These are phyloP conservation scores for Helicoverpa assulta DNA, from an alignment of 2,888 invertebrate genomes.

Conservation along the genomic window DNA sequence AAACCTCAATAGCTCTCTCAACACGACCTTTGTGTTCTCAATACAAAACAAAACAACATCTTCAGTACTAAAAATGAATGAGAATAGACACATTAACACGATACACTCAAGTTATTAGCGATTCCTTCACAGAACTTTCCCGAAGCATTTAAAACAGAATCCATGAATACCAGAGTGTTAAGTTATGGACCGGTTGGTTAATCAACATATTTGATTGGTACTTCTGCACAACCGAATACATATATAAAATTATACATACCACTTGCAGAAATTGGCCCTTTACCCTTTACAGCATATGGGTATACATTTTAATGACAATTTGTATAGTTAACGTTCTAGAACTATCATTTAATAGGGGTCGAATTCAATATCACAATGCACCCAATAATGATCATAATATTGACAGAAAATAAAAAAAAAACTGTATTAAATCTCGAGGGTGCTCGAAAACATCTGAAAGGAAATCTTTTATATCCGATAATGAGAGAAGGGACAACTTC, in stretches of 20 bases:
- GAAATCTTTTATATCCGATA: slow-evolving; percentile 10
- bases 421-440: slow-evolving; percentile 7
- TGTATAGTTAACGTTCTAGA: too few relatives aligned
- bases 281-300: too few relatives aligned
- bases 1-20: too few relatives aligned
- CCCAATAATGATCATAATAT: background rate
- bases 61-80: background rate
- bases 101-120: slow-evolving; percentile 21
- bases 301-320: too few relatives aligned
- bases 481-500: slow-evolving; percentile 14
- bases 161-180: slow-evolving; percentile 35
- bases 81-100: slow-evolving; percentile 13
- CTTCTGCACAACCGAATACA: slow-evolving; percentile 5
- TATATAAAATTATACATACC: background rate
- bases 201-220: slow-evolving; percentile 40
- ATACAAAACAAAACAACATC: background rate
- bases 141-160: slow-evolving; percentile 31
- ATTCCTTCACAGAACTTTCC: slow-evolving; percentile 21
- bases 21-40: background rate
- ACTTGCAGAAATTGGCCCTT: slow-evolving; percentile 5
- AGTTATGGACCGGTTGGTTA: slow-evolving; percentile 3
- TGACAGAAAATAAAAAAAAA: background rate
- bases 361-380: too few relatives aligned
- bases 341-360: too few relatives aligned
- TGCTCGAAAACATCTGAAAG: slow-evolving; percentile 23